These are phyloP conservation scores for Pogonocichla stellata DNA, from an alignment of 2,113 vertebrate species.

Conservation along the genomic window DNA sequence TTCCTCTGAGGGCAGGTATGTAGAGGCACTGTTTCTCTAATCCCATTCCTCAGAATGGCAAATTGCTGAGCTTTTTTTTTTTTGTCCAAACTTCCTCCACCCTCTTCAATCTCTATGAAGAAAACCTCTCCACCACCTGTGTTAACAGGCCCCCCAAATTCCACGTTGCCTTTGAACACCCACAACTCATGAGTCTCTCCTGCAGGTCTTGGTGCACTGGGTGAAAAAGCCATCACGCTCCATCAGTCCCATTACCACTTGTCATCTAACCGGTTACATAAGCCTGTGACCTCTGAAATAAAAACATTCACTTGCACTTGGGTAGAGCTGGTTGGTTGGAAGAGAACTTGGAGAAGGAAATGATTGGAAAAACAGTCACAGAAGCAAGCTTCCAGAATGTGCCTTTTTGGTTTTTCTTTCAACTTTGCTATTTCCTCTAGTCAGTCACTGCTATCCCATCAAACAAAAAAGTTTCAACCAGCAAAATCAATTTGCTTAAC, in stretches of 20 bases:
- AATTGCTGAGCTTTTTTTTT: not conserved
- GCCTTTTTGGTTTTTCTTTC: conserved; percentile 28
- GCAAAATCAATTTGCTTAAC: not conserved
- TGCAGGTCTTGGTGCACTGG: not conserved
- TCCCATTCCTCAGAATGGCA: not conserved
- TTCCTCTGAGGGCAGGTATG: not conserved
- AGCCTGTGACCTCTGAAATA: conserved; percentile 21
- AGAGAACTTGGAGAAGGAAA: not conserved
- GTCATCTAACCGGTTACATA: not conserved
- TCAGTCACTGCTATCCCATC: not conserved
- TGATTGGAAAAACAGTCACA: conserved; percentile 39
- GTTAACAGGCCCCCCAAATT: not conserved
- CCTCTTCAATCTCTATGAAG: not conserved
- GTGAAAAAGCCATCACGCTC: not conserved
- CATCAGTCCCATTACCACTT: not conserved
- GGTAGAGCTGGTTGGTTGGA: conserved; percentile 18
- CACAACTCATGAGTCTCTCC: not conserved
- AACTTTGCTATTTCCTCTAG: conserved; percentile 46
- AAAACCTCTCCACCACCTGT: not conserved
- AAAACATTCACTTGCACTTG: not conserved
- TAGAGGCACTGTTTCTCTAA: not conserved
- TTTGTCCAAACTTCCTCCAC: not conserved
- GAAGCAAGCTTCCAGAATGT: conserved; percentile 26
- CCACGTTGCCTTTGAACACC: not conserved
- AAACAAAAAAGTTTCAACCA: not conserved